Conservation (phyloP, 2,888 invertebrate genomes). For the Tuberolachnus salignus region DNA sequence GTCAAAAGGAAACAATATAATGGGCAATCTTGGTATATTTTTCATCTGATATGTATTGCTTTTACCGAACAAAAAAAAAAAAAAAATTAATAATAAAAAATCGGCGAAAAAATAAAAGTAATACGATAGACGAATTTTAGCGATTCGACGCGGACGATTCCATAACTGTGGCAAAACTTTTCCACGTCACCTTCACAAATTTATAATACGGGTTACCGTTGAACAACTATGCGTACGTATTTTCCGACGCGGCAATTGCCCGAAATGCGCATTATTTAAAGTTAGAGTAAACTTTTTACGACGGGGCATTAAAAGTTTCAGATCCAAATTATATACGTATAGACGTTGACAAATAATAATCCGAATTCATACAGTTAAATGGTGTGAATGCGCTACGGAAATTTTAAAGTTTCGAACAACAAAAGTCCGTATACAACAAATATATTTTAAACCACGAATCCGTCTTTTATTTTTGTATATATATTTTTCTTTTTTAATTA, state of each 20-base stretch:
- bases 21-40: background rate
- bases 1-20: conserved; percentile 18
- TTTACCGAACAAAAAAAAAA: background rate
- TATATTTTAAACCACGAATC: too few species aligned
- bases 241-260: background rate
- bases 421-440: too few species aligned
- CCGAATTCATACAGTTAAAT: conserved; percentile 21
- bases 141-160: conserved; percentile 32
- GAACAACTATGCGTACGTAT: background rate
- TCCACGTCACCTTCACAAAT: background rate
- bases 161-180: conserved; percentile 14
- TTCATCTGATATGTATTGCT: background rate
- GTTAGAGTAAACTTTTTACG: conserved; percentile 14
- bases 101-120: background rate
- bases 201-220: background rate
- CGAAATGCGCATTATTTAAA: background rate
- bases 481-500: conserved; percentile 29
- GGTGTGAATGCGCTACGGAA: conserved; percentile 28
- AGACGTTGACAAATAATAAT: conserved; percentile 23
- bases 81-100: background rate
- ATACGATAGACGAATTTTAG: conserved; percentile 9
- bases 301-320: conserved; percentile 39
- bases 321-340: background rate
- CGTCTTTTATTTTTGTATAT: too few species aligned
- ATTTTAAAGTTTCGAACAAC: conserved; percentile 29